Evolutionary conservation across 2,888 invertebrate genomes (phyloP), one percentile per base, ranked within the genome.

Genomic region (Eupithecia dodoneata): DNA sequence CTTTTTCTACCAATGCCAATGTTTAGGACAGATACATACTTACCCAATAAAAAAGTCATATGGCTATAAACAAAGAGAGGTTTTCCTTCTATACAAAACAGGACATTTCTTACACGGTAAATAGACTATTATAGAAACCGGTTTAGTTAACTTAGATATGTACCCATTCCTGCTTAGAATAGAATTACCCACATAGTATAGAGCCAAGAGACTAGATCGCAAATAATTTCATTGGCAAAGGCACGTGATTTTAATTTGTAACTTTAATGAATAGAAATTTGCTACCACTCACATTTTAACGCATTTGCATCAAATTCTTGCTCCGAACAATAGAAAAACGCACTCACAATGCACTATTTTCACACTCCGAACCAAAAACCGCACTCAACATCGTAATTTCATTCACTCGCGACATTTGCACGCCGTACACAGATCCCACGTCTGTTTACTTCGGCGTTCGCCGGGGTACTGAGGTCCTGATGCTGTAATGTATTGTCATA

Each of bases 351-450:
- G 88, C 88, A 88, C 92, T 92, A 89, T 84, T 85, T 84, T 84
- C 87, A 88, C 91, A 90, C 89, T 85, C 87, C 77, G 82, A 87
- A 86, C 84, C 85, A 82, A 85, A 85, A 86, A 87, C 86, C 84
- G 81, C 90, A 90, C 90, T 87, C 83, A 87, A 88, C 92, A 92
- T 93, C 93, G 93, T 90, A 90, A 89, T 87, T 81, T 85, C 81
- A 87, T 86, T 83, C 90, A 90, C 88, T 89, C 89, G 88, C 90
- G 87, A 77, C 80, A 83, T 85, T 85, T 80, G 73, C 79, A 79
- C 84, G 80, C 81, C 79, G 71, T 83, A 81, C 89, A 85, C 85
- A 81, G 79, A 83, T 3, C 9, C 83, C 84, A 86, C 93, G 87
- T 91, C 90, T 84, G 79, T 79, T 79, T 82, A 67, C 88, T 81